Evolutionary conservation across 2,888 invertebrate species (phyloP).

Genomic region (Ichneumoninae sp.): DNA sequence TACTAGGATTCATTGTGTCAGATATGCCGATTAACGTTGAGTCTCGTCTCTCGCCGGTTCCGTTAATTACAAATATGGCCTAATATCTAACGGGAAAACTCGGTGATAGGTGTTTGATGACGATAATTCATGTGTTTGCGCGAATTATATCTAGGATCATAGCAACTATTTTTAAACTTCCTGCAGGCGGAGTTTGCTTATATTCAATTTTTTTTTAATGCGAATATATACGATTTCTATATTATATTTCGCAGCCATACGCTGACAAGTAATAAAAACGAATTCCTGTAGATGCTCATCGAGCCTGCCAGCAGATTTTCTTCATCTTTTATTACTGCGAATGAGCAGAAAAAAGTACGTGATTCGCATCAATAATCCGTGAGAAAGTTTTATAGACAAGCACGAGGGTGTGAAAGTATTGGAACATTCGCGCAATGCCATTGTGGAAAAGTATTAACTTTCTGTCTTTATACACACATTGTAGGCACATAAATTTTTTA

Average conservation of each 20-base stretch:
- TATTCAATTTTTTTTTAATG: conserved; percentile 4
- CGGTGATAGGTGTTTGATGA: conserved; percentile 5
- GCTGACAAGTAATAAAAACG: conserved; percentile 49
- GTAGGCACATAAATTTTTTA: too few relatives aligned
- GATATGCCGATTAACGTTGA: conserved; percentile 44
- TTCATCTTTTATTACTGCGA: conserved; percentile 28
- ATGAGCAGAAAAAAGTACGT: conserved; percentile 53
- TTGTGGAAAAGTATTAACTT: background rate
- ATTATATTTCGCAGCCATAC: conserved; percentile 24
- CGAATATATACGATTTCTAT: background rate
- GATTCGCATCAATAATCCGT: conserved; percentile 59
- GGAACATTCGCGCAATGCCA: background rate
- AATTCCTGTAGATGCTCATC: conserved; percentile 25
- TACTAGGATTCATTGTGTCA: conserved; percentile 22
- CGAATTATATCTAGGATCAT: background rate
- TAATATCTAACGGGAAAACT: background rate
- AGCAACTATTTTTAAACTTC: background rate
- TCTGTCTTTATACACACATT: background rate
- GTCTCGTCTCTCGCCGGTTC: background rate
- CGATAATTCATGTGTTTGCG: conserved; percentile 40
- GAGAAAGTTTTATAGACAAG: conserved; percentile 55
- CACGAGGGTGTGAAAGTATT: conserved; percentile 28
- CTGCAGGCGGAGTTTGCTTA: background rate
- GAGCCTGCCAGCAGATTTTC: conserved; percentile 20
- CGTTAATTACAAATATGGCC: conserved; percentile 53